A percentile compares a stretch with the other conserved stretches of the same genome.
These are phyloP conservation scores for Ashinkailepas kermadecensis DNA, from an alignment of 2,888 invertebrate genomes.

Conservation along the genomic window DNA sequence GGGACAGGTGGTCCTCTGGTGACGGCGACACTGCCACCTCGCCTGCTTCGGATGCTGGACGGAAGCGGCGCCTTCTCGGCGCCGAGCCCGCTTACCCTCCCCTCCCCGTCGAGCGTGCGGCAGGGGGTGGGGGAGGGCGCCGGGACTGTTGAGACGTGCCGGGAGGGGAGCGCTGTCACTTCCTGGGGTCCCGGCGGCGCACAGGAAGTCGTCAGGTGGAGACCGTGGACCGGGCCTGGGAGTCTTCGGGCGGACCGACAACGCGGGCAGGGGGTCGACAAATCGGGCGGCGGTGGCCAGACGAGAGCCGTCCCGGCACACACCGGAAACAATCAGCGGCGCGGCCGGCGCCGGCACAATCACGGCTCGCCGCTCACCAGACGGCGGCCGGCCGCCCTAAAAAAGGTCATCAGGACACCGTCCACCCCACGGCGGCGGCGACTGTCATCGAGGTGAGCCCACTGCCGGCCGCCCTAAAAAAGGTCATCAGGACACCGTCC, in stretches of 20 bases:
- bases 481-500: no score
- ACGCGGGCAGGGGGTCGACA: no score
- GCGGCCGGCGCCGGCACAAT: not conserved
- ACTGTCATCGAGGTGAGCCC: not conserved
- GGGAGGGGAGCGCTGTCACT: not conserved
- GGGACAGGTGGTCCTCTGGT: not conserved
- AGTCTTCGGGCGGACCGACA: no score
- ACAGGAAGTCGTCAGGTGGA: slow-evolving; percentile 11
- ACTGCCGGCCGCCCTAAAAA: not conserved
- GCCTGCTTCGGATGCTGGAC: no score
- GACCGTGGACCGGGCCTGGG: not conserved
- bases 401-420: not conserved
- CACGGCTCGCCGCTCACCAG: not conserved
- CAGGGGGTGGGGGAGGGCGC: not conserved
- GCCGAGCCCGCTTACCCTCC: no score
- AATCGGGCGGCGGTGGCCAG: no score
- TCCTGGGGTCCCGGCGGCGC: not conserved
- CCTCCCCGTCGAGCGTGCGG: no score
- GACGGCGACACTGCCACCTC: no score
- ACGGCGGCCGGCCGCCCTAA: not conserved
- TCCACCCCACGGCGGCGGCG: not conserved
- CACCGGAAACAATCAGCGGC: not conserved
- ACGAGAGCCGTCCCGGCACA: not conserved
- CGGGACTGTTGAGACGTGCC: no score
- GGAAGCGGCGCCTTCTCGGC: no score